phyloP scores from a whole-genome alignment of 2,113 vertebrate species.

The Symphodus melops region DNA sequence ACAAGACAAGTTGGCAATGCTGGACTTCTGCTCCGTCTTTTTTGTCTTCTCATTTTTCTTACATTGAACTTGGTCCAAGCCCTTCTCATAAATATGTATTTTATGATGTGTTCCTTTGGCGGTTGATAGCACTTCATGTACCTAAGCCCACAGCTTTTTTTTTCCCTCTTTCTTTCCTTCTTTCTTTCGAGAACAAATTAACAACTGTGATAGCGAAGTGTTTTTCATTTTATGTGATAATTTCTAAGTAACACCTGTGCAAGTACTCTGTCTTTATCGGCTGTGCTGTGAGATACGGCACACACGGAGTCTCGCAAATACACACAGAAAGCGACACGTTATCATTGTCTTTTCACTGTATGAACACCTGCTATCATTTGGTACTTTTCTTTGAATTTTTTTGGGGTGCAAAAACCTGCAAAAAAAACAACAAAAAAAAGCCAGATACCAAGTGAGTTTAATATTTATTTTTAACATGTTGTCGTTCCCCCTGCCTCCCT shows the following conservation, averaged over 20 bases:
- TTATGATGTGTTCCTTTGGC: conserved; percentile 57
- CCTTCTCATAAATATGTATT: conserved; percentile 73
- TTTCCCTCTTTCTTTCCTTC: not conserved
- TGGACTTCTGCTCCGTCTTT: conserved; percentile 1
- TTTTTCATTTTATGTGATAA: conserved; percentile 50
- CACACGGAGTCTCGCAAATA: not conserved
- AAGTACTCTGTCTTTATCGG: conserved; percentile 32
- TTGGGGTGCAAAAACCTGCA: conserved; percentile 3
- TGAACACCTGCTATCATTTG: conserved; percentile 6
- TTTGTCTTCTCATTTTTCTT: not conserved
- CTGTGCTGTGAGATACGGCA: conserved; percentile 22
- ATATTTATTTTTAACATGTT: conserved; percentile 1
- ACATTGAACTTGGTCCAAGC: conserved; percentile 63
- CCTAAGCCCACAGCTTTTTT: conserved; percentile 33
- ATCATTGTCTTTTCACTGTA: conserved; percentile 15
- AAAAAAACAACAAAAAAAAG: not conserved
- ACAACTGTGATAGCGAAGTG: conserved; percentile 59
- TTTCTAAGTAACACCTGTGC: conserved; percentile 61
- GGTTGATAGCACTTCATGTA: conserved; percentile 38
- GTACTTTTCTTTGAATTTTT: not conserved
- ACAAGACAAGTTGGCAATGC: conserved; percentile 72
- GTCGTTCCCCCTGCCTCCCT: not conserved
- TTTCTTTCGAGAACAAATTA: conserved; percentile 53
- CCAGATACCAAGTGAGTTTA: conserved; percentile 1
- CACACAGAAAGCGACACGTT: not conserved